Evolutionary conservation across 1,140 invertebrate genomes (phyloP), one percentile per base, ranked within the genome.

Genomic region (Pomacea maculata): DNA sequence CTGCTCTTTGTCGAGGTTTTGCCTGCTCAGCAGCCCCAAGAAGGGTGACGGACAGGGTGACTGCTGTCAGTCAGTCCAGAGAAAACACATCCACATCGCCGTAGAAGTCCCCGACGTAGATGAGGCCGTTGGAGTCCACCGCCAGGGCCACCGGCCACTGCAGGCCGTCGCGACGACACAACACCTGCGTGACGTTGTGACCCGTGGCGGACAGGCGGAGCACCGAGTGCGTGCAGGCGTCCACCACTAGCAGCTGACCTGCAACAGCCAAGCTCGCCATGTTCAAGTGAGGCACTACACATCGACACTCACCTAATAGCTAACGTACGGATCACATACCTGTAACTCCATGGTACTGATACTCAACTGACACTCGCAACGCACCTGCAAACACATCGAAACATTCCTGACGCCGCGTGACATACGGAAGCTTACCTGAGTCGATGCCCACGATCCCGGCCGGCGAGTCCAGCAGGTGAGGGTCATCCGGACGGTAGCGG

Each of bases 101-200:
- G 55, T 75, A 75, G 54, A 75, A 75, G 25, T 75, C 73, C 0
- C 52, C 73, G 14, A 75, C 73, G n/a, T 75, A 75, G 52, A 75
- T 57, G 45, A 52, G 45, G 11, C 73, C 73, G 52, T 25, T 75
- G 73, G 73, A 52, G 54, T 21, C 73, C 19, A 75, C 52, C 0
- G 73, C 73, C 14, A 75, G 10, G 54, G 73, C 73, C 73, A 75
- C 73, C n/a, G 73, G 73, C 17, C 29, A 75, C 73, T 75, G 45
- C 15, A 75, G 73, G 2, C 73, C 73, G 54, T 54, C 57, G 3
- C 57, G 45, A 1, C 45, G 73, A 5, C 73, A 45, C 54, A 75
- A 21, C 52, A 75, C 73, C 45, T n/a, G 73, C 7, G 52, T 55
- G 6, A 17, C 21, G 45, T 21, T n/a, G 8, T 21, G 45, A 6